Evolutionary conservation across 2,888 invertebrate species (phyloP), one percentile per base, ranked within the genome.

Genomic region (Melipona bicolor): DNA sequence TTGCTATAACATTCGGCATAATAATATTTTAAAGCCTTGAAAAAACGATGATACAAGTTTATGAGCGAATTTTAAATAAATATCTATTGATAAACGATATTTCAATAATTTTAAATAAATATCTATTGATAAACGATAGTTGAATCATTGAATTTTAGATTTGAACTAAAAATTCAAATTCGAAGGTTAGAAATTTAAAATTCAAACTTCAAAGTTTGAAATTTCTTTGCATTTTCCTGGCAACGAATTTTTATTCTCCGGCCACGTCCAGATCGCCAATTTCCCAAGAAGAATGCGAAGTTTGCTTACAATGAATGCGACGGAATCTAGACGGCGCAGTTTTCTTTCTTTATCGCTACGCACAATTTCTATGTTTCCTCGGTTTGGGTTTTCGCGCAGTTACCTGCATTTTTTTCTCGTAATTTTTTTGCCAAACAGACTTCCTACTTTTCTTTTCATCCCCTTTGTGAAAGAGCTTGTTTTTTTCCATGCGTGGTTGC

Each of bases 351-450:
- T 61, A 50, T 62, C 19, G 36, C 27, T 56, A 5, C 1, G n/a
- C 3, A 27, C 4, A 36, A 11, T 27, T 59, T 43, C 61, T 9
- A 27, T 56, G 50, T 43, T 49, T 27, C 36, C 15, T 49, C 56
- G 59, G 50, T 64, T 69, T 56, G 43, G 54, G 64, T 32, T 70
- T 75, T 27, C 67, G 4, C 15, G 19, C 77, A 64, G 70, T 80
- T 85, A 85, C 83, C 85, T 83, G 83, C 15, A 62, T 21, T 83
- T 77, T 27, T 85, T 79, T 74, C 27, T 21, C 50, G 17, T 59
- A 19, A 78, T 84, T 84, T 84, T 82, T 83, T 84, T 68, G 36
- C 74, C 32, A 65, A 82, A 82, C 77, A 61, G 77, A 71, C 67
- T 62, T 62, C 70, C 72, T 36, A 75, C 71, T 67, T 70, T 61